phyloP scores from a whole-genome alignment of 2,113 vertebrate genomes.

The Campylorhamphus procurvoides region DNA sequence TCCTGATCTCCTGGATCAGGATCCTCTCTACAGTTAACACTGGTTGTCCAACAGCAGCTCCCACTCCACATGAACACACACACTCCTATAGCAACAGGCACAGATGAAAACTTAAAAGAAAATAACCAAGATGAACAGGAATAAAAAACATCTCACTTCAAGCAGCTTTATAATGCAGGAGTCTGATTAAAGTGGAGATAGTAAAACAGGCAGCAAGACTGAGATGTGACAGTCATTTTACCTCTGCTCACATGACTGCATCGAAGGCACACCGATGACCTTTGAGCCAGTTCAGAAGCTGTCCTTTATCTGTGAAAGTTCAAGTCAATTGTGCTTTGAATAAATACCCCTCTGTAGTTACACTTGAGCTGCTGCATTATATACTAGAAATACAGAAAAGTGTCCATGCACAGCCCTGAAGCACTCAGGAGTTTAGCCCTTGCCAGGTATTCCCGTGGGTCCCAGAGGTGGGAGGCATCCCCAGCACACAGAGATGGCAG shows the following conservation, averaged over 20 bases:
- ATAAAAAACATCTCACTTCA: conserved; percentile 14
- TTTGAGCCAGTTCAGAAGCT: conserved; percentile 50
- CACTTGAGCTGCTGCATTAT: conserved; percentile 37
- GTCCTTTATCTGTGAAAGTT: conserved; percentile 56
- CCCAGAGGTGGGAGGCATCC: not conserved
- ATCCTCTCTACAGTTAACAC: not conserved
- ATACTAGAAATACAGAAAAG: conserved; percentile 5
- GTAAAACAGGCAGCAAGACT: conserved; percentile 52
- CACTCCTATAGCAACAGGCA: conserved; percentile 47
- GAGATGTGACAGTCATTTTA: conserved; percentile 47
- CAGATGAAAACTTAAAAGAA: conserved; percentile 18
- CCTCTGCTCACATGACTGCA: conserved; percentile 48
- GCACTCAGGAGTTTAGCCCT: conserved; percentile 36
- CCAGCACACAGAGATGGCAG: conserved; percentile 36
- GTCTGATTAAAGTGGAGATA: conserved; percentile 39
- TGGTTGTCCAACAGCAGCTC: conserved; percentile 12
- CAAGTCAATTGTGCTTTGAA: conserved; percentile 63
- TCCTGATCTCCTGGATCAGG: not conserved
- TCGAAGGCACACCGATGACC: conserved; percentile 41
- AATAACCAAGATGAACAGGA: not conserved
- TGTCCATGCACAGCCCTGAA: conserved; percentile 63
- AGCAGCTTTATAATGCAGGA: conserved; percentile 56
- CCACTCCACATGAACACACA: not conserved
- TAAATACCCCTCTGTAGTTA: conserved; percentile 42
- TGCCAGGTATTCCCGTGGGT: conserved; percentile 10